Conservation (phyloP, 2,888 invertebrate genomes). For the Mongoloraphidia duomilia region DNA sequence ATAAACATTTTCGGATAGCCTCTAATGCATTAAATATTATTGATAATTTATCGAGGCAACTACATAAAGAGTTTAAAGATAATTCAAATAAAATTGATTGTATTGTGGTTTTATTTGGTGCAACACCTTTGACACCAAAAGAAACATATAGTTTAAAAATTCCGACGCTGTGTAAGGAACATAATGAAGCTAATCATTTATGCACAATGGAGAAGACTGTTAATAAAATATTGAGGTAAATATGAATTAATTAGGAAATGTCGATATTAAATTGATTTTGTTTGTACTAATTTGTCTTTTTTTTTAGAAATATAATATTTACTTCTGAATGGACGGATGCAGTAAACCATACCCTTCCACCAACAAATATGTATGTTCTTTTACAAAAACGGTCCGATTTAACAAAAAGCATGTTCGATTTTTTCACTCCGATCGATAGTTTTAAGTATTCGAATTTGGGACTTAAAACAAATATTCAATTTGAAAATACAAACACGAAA, state of each 20-base stretch:
- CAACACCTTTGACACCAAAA: conserved; percentile 7
- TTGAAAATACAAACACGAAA: conserved; percentile 21
- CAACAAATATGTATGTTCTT: conserved; percentile 37
- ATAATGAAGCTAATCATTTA: conserved; percentile 9
- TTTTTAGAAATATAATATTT: conserved; percentile 34
- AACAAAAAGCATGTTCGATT: conserved; percentile 25
- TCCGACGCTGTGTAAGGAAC: conserved; percentile 7
- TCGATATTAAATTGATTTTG: neutral
- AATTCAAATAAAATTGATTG: conserved; percentile 5
- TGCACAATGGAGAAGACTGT: conserved; percentile 7
- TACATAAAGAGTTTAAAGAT: conserved; percentile 4
- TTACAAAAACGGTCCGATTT: conserved; percentile 28
- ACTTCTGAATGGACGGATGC: conserved; percentile 31
- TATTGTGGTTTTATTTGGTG: conserved; percentile 7
- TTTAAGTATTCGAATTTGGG: conserved; percentile 28
- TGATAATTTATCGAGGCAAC: conserved; percentile 26
- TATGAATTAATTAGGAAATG: neutral
- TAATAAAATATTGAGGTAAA: conserved; percentile 10
- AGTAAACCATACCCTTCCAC: conserved; percentile 29
- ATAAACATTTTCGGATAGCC: conserved; percentile 31
- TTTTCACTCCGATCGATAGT: conserved; percentile 28
- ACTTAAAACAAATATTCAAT: conserved; percentile 28
- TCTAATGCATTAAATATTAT: conserved; percentile 32
- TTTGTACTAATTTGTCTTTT: conserved; percentile 4
- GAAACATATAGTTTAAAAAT: conserved; percentile 10